These are phyloP conservation scores for Conchocele bisecta DNA, from an alignment of 2,888 invertebrate genomes.

Conservation along the genomic window DNA sequence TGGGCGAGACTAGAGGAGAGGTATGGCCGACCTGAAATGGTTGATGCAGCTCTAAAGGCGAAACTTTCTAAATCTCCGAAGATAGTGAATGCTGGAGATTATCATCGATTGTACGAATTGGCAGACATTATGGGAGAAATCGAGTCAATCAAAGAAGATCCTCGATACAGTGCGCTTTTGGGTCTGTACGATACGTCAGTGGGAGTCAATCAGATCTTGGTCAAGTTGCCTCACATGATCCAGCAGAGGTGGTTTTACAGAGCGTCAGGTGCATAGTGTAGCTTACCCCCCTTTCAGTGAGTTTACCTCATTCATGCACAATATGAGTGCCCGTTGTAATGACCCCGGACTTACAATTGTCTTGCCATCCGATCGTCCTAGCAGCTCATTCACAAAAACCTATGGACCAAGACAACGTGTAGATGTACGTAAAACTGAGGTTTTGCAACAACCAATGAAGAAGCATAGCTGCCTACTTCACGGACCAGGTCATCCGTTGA, in stretches of 20 bases:
- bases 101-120: conserved; percentile 13
- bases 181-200: conserved; percentile 21
- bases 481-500: background rate
- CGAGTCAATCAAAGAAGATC: conserved; percentile 23
- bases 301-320: conserved; percentile 23
- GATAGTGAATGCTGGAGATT: conserved; percentile 11
- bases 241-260: conserved; percentile 30
- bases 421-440: background rate
- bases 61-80: conserved; percentile 21
- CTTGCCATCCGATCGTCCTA: too few species aligned
- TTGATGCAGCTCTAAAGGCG: conserved; percentile 8
- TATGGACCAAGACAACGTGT: background rate
- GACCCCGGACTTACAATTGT: conserved; percentile 18
- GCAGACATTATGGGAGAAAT: conserved; percentile 22
- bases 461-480: background rate
- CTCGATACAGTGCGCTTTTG: conserved; percentile 4
- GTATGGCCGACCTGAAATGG: conserved; percentile 38
- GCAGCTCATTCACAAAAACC: background rate
- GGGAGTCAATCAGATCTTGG: conserved; percentile 21
- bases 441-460: background rate
- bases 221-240: conserved; percentile 23
- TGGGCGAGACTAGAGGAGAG: conserved; percentile 42
- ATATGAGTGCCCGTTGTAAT: conserved; percentile 11
- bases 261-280: conserved; percentile 8
- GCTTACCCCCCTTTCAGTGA: conserved; percentile 18